Base-by-base conservation (phyloP, 1,140 invertebrate genomes). In the Odontomachus brunneus region DNA sequence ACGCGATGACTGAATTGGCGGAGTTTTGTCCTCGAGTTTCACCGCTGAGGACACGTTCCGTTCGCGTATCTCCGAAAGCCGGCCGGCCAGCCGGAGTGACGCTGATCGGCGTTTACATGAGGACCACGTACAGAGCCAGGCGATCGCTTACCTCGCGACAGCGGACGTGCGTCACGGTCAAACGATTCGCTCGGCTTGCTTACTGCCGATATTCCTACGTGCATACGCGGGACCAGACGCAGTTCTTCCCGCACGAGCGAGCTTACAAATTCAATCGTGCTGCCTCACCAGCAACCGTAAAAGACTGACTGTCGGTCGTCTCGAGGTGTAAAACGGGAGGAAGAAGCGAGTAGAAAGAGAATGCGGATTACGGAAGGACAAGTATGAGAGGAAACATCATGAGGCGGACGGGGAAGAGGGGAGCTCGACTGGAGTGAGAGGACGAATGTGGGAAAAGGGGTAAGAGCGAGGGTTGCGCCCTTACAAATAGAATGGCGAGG, bases 251-350 rank as follows among this genome's bases (percentile, higher is more conserved):
- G 83, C 84, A 84, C 76, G 86, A 60, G 24, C 60, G 71, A 83
- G 81, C 73, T 84, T 85, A 87, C 88, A 90, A 89, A 89, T 90
- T 80, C 88, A 84, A 90, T 89, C 82, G 84, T 72, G 59, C 17
- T 29, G 51, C 67, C 67, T 12, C 9, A 24, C 44, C n/a, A 24
- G 4, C 38, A 11, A 44, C 48, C 67, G 84, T 69, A 65, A 38
- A 49, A 80, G 66, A 63, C 24, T 62, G 78, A 85, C 29, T 19
- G 51, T 55, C 55, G 53, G 73, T 72, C 49, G 22, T 63, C 48
- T 12, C 17, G 29, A 49, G n/a, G 33, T 26, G 7, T 17, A 48
- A 49, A 73, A 72, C 33, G 44, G 33, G 15, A 65, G 24, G n/a
- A 24, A 48, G 26, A 49, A 62, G n/a, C 55, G 3, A 19, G 17